Base-by-base conservation (phyloP, 2,113 vertebrate genomes). In the Trachemys scripta region DNA sequence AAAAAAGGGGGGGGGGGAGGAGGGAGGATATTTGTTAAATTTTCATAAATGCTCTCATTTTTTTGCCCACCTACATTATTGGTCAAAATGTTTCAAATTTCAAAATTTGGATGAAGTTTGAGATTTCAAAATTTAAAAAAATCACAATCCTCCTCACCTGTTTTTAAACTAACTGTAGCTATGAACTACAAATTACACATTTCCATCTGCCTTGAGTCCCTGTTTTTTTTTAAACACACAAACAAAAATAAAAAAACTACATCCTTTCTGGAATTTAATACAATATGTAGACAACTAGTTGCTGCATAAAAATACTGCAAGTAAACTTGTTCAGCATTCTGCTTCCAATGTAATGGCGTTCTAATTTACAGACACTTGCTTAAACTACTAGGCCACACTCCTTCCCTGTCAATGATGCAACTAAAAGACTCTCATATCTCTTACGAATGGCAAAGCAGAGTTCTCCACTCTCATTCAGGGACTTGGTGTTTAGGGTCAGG, bases 401-500 rank as follows among this genome's bases (percentile, higher is more conserved):
- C 2, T 20, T 17, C 27, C 4, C 0, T 8, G 50, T 80, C 38
- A 31, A 25, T 16, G 17, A 19, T 1, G 57, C 72, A 49, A 54
- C 59, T 35, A 47, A 8, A 49, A 51, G 53, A 20, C 53, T 0
- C 19, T 51, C 42, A 0, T 5, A 9, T 5, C 35, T 53, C 2
- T 0, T 42, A 1, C 72, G 1, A 45, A 82, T 35, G 35, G 42
- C 38, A 78, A 14, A n/a, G 51, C 42, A n/a, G 6, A 83, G 27
- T 42, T 80, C n/a, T 35, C 59, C 24, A 84, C 35, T 3, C 7
- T 6, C 49, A 0, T 38, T 53, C 12, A 2, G 78, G 85, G 49
- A 47, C 8, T 9, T 27, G 50, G n/a, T 51, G 27, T 56, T 82
- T 42, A 20, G n/a, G 9, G 10, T n/a, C 8, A 2, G 35, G 65